Evolutionary conservation across 2,888 invertebrate species (phyloP).

Genomic region (Catocala sponsa): DNA sequence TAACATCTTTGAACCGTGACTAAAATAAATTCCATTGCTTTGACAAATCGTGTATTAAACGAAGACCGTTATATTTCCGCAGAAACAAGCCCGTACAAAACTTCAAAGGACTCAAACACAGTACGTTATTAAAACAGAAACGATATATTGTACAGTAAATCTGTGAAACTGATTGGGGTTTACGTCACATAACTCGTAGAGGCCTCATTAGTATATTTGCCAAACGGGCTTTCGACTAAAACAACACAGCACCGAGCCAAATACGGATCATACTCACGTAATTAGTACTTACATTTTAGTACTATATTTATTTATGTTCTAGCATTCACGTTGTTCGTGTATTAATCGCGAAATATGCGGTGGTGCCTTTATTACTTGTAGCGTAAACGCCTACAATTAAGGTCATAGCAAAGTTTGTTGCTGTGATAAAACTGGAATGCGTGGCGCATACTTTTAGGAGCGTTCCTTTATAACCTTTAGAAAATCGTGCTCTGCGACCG

Average conservation of each 20-base stretch:
- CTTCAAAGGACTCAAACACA: slow-evolving; percentile 18
- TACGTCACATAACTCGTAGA: slow-evolving; percentile 49
- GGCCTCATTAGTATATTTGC: slow-evolving; percentile 68
- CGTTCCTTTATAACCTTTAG: slow-evolving; percentile 4
- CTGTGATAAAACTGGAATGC: slow-evolving; percentile 9
- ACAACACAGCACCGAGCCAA: slow-evolving; percentile 64
- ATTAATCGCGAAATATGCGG: slow-evolving; percentile 21
- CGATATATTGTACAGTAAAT: slow-evolving; percentile 21
- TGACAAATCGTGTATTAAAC: slow-evolving; percentile 13
- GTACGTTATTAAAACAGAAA: slow-evolving; percentile 18
- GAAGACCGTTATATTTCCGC: slow-evolving; percentile 13
- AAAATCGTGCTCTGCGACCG: slow-evolving; percentile 1
- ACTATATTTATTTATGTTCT: slow-evolving; percentile 34
- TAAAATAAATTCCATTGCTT: slow-evolving; percentile 15
- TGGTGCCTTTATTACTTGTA: slow-evolving; percentile 11
- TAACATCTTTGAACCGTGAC: slow-evolving; percentile 7
- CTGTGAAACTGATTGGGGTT: slow-evolving; percentile 44
- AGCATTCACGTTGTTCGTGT: slow-evolving; percentile 17
- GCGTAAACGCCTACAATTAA: slow-evolving; percentile 35
- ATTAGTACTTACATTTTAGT: slow-evolving; percentile 47
- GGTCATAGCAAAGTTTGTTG: slow-evolving; percentile 31
- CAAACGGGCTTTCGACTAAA: slow-evolving; percentile 62
- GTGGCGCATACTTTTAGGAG: slow-evolving; percentile 4
- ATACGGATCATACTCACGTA: slow-evolving; percentile 53
- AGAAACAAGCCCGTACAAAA: slow-evolving; percentile 11